Base-by-base conservation (phyloP, 2,113 vertebrate genomes). In the Zeus faber region DNA sequence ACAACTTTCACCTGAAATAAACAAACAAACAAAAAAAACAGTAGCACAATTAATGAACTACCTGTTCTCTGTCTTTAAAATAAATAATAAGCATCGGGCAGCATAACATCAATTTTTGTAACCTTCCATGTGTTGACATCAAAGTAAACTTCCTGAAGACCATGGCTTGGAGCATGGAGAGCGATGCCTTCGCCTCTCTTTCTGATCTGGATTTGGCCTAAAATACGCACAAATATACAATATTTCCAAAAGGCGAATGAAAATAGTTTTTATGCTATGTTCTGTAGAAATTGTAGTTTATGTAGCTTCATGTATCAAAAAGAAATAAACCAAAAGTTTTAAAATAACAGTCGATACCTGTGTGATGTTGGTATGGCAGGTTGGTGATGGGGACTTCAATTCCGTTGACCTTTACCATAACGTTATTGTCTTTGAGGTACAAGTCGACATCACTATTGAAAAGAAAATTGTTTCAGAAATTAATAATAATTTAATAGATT, bases 1-100 rank as follows among this genome's bases (percentile, higher is more conserved):
- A 76, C 68, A 67, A 91, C 70, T 65, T 77, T 44, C 69, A 92
- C 61, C 93, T 95, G 64, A 37, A n/a, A n/a, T n/a, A n/a, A n/a
- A n/a, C n/a, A n/a, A n/a, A n/a, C n/a, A n/a, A n/a, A n/a, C n/a
- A 54, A 29, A 48, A 0, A 3, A 22, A 24, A 39, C 29, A 13
- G 11, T 44, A 13, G 5, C 41, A 44, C 8, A 20, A 20, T 10
- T 44, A 21, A 11, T 5, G 20, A 21, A 44, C n/a, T n/a, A n/a
- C 17, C 17, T 21, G 6, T 10, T 10, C 21, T 44, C 6, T 21
- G 10, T 44, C 41, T 33, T 33, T 13, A n/a, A n/a, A n/a, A n/a
- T n/a, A 9, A 29, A 9, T 29, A 29, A 6, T 41, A 41, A 41
- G 40, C 4, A 20, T 18, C 4, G 40, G n/a, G 27, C 3, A 7